phyloP scores from a whole-genome alignment of 1,140 invertebrate genomes.

The Bombus pascuorum region DNA sequence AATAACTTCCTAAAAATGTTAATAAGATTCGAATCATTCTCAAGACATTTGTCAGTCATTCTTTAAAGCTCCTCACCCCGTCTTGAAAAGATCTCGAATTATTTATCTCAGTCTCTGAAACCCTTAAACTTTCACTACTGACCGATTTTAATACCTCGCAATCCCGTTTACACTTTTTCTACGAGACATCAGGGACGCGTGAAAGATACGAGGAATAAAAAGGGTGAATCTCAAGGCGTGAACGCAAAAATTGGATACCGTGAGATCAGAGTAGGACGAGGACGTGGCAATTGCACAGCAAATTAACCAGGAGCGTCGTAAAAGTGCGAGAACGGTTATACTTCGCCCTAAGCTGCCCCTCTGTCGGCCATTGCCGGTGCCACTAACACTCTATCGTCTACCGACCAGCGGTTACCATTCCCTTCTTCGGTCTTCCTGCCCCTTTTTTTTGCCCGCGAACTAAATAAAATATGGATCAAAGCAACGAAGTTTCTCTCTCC shows the following conservation, averaged over 20 bases:
- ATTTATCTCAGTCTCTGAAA: not conserved
- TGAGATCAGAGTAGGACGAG: slow-evolving; percentile 4
- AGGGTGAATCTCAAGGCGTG: slow-evolving; percentile 26
- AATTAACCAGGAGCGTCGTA: slow-evolving; percentile 58
- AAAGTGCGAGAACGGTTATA: slow-evolving; percentile 59
- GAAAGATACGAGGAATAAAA: slow-evolving; percentile 40
- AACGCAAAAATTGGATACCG: slow-evolving; percentile 59
- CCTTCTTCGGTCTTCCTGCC: not conserved
- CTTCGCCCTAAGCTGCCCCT: slow-evolving; percentile 38
- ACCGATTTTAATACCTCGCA: not conserved
- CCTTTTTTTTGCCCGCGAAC: slow-evolving; percentile 19
- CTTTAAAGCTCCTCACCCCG: too few relatives aligned
- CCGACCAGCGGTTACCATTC: slow-evolving; percentile 40
- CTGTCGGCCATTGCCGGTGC: slow-evolving; percentile 23
- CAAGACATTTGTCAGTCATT: too few relatives aligned
- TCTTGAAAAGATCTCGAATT: too few relatives aligned
- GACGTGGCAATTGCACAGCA: slow-evolving; percentile 61
- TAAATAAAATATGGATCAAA: slow-evolving; percentile 74
- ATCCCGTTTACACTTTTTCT: not conserved
- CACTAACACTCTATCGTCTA: slow-evolving; percentile 11
- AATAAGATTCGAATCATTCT: too few relatives aligned
- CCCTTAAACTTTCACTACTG: not conserved
- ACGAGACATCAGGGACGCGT: not conserved
- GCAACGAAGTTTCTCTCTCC: slow-evolving; percentile 41
- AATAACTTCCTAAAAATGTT: too few relatives aligned